phyloP scores from a whole-genome alignment of 2,113 vertebrate species.

The Crypturellus undulatus region DNA sequence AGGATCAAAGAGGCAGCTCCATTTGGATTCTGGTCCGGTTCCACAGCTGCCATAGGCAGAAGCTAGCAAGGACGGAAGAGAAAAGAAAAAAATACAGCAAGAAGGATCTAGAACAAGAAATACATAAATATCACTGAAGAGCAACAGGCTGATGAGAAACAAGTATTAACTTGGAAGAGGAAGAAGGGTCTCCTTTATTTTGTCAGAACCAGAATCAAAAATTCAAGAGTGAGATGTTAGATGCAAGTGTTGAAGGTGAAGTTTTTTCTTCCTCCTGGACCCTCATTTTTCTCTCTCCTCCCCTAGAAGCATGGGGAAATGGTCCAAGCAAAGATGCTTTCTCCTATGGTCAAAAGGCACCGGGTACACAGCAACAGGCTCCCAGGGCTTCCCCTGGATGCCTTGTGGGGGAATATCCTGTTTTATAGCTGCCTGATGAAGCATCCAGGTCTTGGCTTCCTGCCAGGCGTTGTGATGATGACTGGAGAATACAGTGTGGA shows the following conservation, averaged over 20 bases:
- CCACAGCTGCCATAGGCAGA: not conserved
- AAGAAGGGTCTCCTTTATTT: not conserved
- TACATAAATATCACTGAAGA: not conserved
- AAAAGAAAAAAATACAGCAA: not conserved
- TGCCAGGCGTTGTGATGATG: accelerated
- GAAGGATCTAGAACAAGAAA: not conserved
- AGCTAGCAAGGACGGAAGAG: not conserved
- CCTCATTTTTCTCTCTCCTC: too few relatives aligned
- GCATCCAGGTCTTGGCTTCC: not conserved
- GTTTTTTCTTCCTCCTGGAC: not conserved
- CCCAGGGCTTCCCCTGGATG: not conserved
- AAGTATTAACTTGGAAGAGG: not conserved
- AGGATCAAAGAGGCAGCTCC: not conserved
- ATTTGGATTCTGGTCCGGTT: not conserved
- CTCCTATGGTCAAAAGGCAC: not conserved
- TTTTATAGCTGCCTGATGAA: not conserved
- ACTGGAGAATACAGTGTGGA: not conserved
- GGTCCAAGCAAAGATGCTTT: not conserved
- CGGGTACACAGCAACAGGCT: not conserved
- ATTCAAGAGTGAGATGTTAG: not conserved
- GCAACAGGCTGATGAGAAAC: not conserved
- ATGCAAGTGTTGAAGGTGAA: not conserved
- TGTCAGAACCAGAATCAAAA: not conserved
- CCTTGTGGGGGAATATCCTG: not conserved
- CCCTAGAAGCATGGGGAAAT: not conserved